A percentile compares a stretch with the other conserved stretches of the same genome.
Conservation (phyloP, 2,888 invertebrate species). For the Agrochola litura region DNA sequence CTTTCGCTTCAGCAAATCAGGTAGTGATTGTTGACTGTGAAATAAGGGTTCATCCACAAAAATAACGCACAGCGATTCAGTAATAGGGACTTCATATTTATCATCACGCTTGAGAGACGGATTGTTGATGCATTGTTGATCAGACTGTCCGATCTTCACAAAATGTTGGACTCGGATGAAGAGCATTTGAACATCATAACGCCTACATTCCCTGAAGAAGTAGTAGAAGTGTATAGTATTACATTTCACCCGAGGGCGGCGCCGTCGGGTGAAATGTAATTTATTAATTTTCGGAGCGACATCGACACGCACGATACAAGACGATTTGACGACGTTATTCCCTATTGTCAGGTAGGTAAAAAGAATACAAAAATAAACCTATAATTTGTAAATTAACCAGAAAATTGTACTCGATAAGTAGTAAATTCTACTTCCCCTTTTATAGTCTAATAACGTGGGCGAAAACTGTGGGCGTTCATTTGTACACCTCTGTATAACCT, state of each 20-base stretch:
- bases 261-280: too few species aligned
- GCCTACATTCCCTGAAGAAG: neutral
- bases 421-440: neutral
- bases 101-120: neutral
- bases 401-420: neutral
- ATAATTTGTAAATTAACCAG: neutral
- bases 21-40: neutral
- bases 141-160: neutral
- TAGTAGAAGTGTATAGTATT: neutral
- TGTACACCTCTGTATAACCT: slow-evolving; percentile 40
- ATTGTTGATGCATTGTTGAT: neutral
- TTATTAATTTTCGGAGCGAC: neutral
- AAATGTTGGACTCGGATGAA: neutral
- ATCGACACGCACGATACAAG: neutral
- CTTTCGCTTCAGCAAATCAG: neutral
- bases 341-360: neutral
- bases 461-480: slow-evolving; percentile 34
- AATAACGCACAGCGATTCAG: neutral
- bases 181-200: neutral
- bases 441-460: slow-evolving; percentile 19
- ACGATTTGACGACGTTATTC: neutral
- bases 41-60: neutral
- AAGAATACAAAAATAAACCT: neutral
- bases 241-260: neutral
- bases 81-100: neutral